phyloP scores from a whole-genome alignment of 2,888 invertebrate genomes.

The Cosmopolites sordidus region DNA sequence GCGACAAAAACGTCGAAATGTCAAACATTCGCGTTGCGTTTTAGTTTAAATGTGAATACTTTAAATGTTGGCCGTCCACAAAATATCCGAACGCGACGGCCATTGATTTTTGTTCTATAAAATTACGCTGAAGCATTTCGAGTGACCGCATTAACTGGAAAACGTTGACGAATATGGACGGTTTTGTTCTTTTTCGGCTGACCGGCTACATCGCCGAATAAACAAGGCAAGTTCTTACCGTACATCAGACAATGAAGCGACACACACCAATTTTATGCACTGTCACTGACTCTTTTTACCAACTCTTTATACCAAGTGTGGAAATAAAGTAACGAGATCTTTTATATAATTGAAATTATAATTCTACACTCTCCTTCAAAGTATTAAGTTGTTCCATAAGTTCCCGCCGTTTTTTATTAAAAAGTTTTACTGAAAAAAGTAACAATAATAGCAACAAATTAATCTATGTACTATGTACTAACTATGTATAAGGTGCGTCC shows the following conservation, averaged over 20 bases:
- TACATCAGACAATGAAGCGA: conserved; percentile 14
- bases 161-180: conserved; percentile 35
- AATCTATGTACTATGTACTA: no score
- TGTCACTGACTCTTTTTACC: no score
- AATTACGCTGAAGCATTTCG: conserved; percentile 38
- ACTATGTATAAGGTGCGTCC: no score
- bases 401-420: no score
- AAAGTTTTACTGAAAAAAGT: no score
- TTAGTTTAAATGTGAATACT: conserved; percentile 37
- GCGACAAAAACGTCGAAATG: conserved; percentile 38
- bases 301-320: no score
- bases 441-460: no score
- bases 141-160: conserved; percentile 37
- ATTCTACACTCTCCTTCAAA: no score
- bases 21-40: conserved; percentile 38
- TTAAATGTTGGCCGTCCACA: conserved; percentile 30
- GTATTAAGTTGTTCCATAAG: no score
- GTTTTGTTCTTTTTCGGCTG: conserved; percentile 30
- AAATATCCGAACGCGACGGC: conserved; percentile 32
- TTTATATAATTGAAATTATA: no score
- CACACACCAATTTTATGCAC: conserved; percentile 28
- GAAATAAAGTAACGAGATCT: no score
- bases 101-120: conserved; percentile 41
- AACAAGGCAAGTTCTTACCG: conserved; percentile 21
- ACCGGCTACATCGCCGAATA: conserved; percentile 24